Evolutionary conservation across 2,888 invertebrate genomes (phyloP).

Genomic region (Griposia aprilina): DNA sequence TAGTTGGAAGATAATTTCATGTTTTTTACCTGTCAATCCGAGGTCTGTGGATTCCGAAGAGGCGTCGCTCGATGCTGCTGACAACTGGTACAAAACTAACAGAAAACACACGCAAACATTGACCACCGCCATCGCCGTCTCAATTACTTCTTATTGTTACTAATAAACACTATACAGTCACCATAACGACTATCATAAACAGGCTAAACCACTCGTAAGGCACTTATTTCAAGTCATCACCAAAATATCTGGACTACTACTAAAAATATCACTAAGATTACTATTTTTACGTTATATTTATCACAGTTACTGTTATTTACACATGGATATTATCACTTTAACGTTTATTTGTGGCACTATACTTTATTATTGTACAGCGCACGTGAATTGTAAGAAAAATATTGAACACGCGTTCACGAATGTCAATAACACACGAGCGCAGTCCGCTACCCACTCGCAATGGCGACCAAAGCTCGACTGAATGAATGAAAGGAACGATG

Average conservation of each 20-base stretch:
- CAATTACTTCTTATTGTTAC: constrained; percentile 81
- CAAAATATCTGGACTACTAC: constrained; percentile 71
- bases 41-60: constrained; percentile 85
- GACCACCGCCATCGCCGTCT: constrained; percentile 83
- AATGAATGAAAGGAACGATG: constrained; percentile 66
- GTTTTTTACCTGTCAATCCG: constrained; percentile 80
- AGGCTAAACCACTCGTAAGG: constrained; percentile 65
- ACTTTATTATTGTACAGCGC: constrained; percentile 59
- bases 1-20: neutral
- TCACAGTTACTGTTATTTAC: constrained; percentile 69
- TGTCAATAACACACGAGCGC: constrained; percentile 59
- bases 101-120: constrained; percentile 86
- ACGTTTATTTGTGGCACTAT: constrained; percentile 62
- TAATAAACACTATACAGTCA: constrained; percentile 80
- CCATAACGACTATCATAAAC: constrained; percentile 72
- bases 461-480: constrained; percentile 77
- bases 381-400: constrained; percentile 70
- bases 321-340: constrained; percentile 55
- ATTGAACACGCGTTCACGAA: constrained; percentile 78
- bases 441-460: constrained; percentile 47
- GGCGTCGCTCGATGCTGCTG: constrained; percentile 80
- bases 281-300: constrained; percentile 52
- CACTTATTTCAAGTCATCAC: constrained; percentile 78
- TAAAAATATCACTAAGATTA: constrained; percentile 73
- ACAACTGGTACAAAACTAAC: constrained; percentile 83